Evolutionary conservation across 2,888 invertebrate genomes (phyloP).

Genomic region (Sericinus montela): DNA sequence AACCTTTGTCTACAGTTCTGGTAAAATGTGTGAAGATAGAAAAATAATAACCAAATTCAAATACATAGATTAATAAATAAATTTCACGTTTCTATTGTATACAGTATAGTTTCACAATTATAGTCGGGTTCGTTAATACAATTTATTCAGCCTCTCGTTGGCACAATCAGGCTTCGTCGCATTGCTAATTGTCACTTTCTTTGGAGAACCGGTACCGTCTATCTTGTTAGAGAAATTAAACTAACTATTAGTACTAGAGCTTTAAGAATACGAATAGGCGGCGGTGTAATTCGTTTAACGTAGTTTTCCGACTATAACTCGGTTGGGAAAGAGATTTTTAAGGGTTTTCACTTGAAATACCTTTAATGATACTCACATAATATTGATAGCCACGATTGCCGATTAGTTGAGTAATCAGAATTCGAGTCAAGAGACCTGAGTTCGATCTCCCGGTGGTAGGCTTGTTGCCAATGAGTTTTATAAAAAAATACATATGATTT

Average conservation of each 20-base stretch:
- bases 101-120: slow-evolving; percentile 18
- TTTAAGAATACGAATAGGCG: slow-evolving; percentile 21
- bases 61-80: slow-evolving; percentile 5
- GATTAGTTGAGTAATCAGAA: too few species aligned
- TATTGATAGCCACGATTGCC: too few species aligned
- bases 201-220: slow-evolving; percentile 36
- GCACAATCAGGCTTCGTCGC: slow-evolving; percentile 54
- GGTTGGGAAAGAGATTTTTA: neutral
- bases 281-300: slow-evolving; percentile 1
- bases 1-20: too few species aligned
- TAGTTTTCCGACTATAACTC: neutral
- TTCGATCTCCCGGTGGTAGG: too few species aligned
- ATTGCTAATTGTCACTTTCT: slow-evolving; percentile 62
- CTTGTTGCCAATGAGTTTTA: too few species aligned
- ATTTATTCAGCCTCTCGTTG: slow-evolving; percentile 50
- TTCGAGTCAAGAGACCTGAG: too few species aligned
- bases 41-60: too few species aligned
- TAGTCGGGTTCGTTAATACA: slow-evolving; percentile 44
- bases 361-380: too few species aligned
- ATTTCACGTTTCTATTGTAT: slow-evolving; percentile 12
- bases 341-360: too few species aligned
- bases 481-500: too few species aligned
- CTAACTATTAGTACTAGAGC: slow-evolving; percentile 34
- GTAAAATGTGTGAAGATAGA: too few species aligned
- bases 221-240: slow-evolving; percentile 42